Base-by-base conservation (phyloP, 2,113 vertebrate species). In the Malurus melanocephalus region DNA sequence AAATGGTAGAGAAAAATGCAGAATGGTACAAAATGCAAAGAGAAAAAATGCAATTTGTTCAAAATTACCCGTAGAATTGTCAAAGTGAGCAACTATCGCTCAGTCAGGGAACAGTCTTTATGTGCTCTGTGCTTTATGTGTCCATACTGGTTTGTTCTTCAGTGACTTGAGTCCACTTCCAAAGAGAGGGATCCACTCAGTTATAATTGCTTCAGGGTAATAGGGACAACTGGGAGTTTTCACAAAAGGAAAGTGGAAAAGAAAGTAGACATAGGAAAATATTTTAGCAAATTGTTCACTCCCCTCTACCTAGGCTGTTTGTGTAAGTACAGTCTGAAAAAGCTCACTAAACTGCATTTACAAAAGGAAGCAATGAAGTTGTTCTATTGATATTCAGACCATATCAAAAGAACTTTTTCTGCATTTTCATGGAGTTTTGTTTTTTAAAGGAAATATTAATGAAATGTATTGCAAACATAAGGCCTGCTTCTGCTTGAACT, bases 391-490 rank as follows among this genome's bases (percentile, higher is more conserved):
- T 42, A 42, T 72, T 81, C 64, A 8, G 48, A 75, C n/a, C 12
- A 22, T 53, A 71, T 46, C 56, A 67, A 55, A 88, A 52, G 12
- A 64, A 42, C 13, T 64, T 85, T 62, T 91, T 59, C 67, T 92
- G 30, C n/a, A 28, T 94, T 90, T 87, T 79, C 27, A n/a, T 11
- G 2, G 23, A 8, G 1, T 12, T 33, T 87, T 89, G 21, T 66
- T 90, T 92, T 80, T 55, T 35, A 66, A 83, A 85, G 89, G 73
- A 92, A 93, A 53, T 76, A 49, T 56, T 89, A 87, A 57, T 89
- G 28, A 53, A 77, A 89, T 64, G 20, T 80, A 62, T 91, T 82
- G 71, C 56, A 83, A 74, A 87, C 68, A 66, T 66, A 67, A 88
- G 56, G 49, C 61, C 22, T 4, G 2, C 49, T 87, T 73, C 75